Evolutionary conservation across 1,140 invertebrate species (phyloP).

Genomic region (Metaphire vulgaris): DNA sequence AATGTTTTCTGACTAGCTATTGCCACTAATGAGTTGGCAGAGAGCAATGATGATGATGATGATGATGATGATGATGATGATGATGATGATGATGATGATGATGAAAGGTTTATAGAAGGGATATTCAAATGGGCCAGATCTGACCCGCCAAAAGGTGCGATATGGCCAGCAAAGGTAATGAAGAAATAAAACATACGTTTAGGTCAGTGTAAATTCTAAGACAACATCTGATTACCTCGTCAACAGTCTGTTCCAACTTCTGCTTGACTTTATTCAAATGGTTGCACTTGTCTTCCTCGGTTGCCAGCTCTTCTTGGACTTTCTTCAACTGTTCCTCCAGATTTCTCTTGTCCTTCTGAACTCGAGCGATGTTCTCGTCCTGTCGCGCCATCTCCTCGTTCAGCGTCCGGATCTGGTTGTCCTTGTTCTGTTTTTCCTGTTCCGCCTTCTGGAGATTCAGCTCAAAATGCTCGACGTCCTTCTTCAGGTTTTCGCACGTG

Average conservation of each 20-base stretch:
- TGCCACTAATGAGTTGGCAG: too few species aligned
- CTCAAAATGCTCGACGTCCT: constrained; percentile 93
- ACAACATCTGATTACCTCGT: too few species aligned
- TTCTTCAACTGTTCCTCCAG: constrained; percentile 90
- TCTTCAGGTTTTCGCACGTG: constrained; percentile 85
- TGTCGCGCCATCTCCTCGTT: constrained; percentile 92
- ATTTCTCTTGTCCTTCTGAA: constrained; percentile 98
- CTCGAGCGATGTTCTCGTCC: constrained; percentile 97
- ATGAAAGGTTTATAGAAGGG: too few species aligned
- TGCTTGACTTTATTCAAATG: constrained; percentile 98
- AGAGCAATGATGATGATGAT: too few species aligned
- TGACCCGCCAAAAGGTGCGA: too few species aligned
- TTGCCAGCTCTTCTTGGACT: constrained; percentile 89
- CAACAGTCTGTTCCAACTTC: constrained; percentile 94
- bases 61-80: too few species aligned
- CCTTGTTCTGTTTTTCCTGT: constrained; percentile 93
- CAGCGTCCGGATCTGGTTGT: constrained; percentile 97
- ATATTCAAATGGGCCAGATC: too few species aligned
- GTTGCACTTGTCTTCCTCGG: constrained; percentile 97
- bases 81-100: too few species aligned
- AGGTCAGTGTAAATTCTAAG: too few species aligned
- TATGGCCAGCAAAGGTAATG: too few species aligned
- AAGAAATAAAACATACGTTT: too few species aligned
- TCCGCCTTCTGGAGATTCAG: constrained; percentile 73
- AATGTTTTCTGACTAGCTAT: too few species aligned